Percentiles rank a stretch among this genome's conserved stretches.
These are phyloP conservation scores for Malaclemys terrapin DNA, from an alignment of 2,113 vertebrate genomes.

Conservation along the genomic window DNA sequence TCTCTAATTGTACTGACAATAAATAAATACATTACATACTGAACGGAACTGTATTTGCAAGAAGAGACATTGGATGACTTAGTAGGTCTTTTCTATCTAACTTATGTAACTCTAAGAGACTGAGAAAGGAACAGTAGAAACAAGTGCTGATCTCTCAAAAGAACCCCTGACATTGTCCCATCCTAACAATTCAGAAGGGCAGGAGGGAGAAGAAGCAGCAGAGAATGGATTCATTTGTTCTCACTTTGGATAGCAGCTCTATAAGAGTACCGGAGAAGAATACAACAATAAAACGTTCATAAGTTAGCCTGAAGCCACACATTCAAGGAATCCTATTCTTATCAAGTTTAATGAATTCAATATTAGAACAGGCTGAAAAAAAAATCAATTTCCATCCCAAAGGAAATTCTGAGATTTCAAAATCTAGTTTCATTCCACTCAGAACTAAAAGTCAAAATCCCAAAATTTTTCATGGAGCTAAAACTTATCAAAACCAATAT, in stretches of 20 bases:
- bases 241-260: not conserved
- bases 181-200: not conserved
- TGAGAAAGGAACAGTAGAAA: not conserved
- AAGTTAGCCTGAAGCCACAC: not conserved
- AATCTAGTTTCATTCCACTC: not conserved
- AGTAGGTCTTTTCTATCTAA: not conserved
- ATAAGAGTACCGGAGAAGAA: not conserved
- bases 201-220: not conserved
- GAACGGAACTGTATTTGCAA: not conserved
- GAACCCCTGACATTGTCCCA: not conserved
- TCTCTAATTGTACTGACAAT: constrained; percentile 6
- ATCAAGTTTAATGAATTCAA: not conserved
- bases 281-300: not conserved
- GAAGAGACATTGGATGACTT: not conserved
- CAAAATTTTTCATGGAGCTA: not conserved
- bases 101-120: not conserved
- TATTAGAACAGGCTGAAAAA: not conserved
- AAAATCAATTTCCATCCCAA: not conserved
- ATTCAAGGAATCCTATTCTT: not conserved
- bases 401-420: not conserved
- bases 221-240: fast-evolving
- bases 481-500: not conserved
- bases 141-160: not conserved
- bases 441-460: not conserved
- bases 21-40: not conserved